A percentile compares a stretch with the other conserved stretches of the same genome.
Evolutionary conservation across 2,113 vertebrate genomes (phyloP).

Genomic region (Anolis carolinensis): DNA sequence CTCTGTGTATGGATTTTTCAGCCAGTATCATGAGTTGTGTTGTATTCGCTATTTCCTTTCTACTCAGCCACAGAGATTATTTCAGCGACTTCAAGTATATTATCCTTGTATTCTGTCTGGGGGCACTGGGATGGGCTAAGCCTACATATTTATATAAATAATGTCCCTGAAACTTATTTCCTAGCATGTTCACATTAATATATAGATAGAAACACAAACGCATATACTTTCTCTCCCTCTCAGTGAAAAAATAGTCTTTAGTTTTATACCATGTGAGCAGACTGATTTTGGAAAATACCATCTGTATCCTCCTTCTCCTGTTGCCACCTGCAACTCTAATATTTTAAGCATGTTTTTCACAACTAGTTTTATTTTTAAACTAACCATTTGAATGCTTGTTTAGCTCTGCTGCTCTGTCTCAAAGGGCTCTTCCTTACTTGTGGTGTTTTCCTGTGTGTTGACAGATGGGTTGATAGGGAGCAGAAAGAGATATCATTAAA

Average conservation of each 20-base stretch:
- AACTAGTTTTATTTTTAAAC: constrained; percentile 29
- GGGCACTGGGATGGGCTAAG: not conserved
- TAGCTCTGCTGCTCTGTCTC: not conserved
- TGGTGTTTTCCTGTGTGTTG: not conserved
- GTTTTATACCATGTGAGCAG: not conserved
- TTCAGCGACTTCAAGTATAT: too few relatives aligned
- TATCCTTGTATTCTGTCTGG: not conserved
- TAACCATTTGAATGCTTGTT: constrained; percentile 27
- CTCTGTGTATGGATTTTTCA: not conserved
- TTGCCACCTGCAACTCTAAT: constrained; percentile 7
- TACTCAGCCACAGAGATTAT: too few relatives aligned
- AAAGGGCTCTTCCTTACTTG: not conserved
- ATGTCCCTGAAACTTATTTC: not conserved
- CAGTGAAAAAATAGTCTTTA: not conserved
- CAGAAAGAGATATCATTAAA: not conserved
- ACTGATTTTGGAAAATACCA: not conserved
- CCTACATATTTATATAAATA: not conserved
- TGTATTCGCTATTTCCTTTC: too few relatives aligned
- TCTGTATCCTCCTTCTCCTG: too few relatives aligned
- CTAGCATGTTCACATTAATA: not conserved
- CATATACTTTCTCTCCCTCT: not conserved
- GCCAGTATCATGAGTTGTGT: not conserved
- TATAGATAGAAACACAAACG: too few relatives aligned
- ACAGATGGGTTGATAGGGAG: not conserved
- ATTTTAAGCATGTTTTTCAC: constrained; percentile 25